Conservation (phyloP, 2,797 vertebrate genomes). For the Vespertilio murinus region DNA sequence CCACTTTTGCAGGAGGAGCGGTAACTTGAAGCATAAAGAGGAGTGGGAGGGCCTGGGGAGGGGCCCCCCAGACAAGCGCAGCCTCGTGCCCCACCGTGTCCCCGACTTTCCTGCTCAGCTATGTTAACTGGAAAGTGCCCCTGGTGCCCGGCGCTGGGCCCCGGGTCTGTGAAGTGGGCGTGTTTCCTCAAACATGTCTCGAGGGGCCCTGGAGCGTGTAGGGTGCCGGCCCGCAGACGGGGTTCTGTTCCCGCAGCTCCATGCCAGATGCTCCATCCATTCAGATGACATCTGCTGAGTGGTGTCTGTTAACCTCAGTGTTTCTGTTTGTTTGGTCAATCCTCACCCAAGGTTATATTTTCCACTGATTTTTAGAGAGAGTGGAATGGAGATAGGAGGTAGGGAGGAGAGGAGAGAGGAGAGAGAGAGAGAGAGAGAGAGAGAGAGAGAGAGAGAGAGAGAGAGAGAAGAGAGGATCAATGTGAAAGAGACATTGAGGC, state of each 20-base stretch:
- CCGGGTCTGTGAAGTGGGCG: too few relatives aligned
- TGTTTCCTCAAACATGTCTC: too few relatives aligned
- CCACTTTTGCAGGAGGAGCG: background rate
- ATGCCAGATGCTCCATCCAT: background rate
- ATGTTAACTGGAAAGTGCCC: background rate
- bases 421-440: background rate
- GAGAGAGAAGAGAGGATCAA: background rate
- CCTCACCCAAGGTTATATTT: background rate
- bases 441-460: background rate
- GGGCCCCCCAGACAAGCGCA: too few relatives aligned
- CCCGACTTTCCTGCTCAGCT: rapidly evolving
- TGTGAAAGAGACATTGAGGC: background rate
- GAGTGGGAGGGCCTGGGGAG: background rate
- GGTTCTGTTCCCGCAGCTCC: too few relatives aligned
- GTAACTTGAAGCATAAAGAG: background rate
- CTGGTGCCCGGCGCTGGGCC: too few relatives aligned
- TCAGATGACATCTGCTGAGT: rapidly evolving
- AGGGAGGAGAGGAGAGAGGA: too few relatives aligned
- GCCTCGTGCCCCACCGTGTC: rapidly evolving
- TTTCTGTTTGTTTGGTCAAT: background rate
- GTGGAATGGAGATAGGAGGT: background rate
- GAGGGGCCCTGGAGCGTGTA: too few relatives aligned
- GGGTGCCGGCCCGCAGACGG: too few relatives aligned
- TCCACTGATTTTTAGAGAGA: background rate
- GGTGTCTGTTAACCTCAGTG: background rate